Base-by-base conservation (phyloP, 2,797 vertebrate genomes). In the Bucorvus abyssinicus region DNA sequence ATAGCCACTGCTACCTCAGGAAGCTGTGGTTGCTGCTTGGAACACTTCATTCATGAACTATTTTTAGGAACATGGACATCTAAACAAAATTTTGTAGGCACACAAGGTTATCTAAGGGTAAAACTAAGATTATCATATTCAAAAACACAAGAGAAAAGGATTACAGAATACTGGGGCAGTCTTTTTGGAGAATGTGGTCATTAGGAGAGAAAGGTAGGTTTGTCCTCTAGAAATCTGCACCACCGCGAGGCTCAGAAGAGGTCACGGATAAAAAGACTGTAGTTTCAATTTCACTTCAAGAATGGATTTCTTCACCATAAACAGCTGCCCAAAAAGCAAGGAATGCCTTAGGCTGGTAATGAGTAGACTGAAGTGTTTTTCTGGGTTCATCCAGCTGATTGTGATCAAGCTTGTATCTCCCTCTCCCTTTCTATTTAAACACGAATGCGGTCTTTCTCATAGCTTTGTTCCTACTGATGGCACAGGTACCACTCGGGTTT, bases 71-170 rank as follows among this genome's bases (percentile, higher is more conserved):
- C 5, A 5, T 24, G 57, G 67, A 90, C 19, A 70, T 86, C 55
- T 67, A 96, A 94, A 91, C 78, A 91, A 95, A 75, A 78, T 79
- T 86, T 57, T 79, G 21, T 47, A 70, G 77, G 50, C 24, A 91
- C 79, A 94, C 24, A 73, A 84, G 67, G 77, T 94, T 96, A 94
- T 85, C 78, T 83, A 92, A 84, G 64, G 78, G 88, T 90, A 94
- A 79, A 90, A 92, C 14, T 78, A 84, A 71, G 50, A 81, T 94
- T 88, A 84, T 67, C 38, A 45, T 77, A 38, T 63, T 61, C 40
- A 86, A 59, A 87, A 84, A 60, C 44, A 84, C 0, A 6, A 42
- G 27, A 73, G 22, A 84, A 78, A 82, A 83, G 30, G 20, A 78
- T 75, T 8, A 57, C 8, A 73, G 44, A 84, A 86, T 23, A 78